Evolutionary conservation across 1,140 invertebrate genomes (phyloP).

Genomic region (Panagrolaimus sp.): DNA sequence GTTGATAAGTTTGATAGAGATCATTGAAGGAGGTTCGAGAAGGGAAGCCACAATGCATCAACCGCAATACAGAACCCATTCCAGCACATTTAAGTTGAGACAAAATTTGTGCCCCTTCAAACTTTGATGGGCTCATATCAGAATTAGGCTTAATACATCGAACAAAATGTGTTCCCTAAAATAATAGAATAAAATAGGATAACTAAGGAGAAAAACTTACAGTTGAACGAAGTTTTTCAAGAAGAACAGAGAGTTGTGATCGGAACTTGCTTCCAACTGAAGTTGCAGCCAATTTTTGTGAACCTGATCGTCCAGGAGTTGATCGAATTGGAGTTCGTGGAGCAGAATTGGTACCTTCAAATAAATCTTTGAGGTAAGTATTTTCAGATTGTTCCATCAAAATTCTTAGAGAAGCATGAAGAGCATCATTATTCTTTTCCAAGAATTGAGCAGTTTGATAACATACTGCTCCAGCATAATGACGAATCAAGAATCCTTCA

Average conservation of each 20-base stretch:
- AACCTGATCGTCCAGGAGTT: not conserved
- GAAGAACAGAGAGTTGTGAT: not conserved
- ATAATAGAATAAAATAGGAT: no score
- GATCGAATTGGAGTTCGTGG: not conserved
- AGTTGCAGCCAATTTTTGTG: constrained; percentile 1
- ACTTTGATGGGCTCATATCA: not conserved
- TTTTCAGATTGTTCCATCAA: constrained; percentile 67
- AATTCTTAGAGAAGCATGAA: constrained; percentile 85
- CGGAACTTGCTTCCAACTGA: constrained; percentile 1
- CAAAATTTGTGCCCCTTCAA: not conserved
- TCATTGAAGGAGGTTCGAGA: constrained; percentile 9
- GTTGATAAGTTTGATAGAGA: constrained; percentile 1
- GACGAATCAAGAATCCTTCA: constrained; percentile 88
- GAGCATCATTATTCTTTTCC: constrained; percentile 94
- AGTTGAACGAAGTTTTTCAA: constrained; percentile 8
- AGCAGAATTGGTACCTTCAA: not conserved
- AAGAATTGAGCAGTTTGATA: constrained; percentile 89
- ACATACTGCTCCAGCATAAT: constrained; percentile 94
- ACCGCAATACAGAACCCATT: not conserved
- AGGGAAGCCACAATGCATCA: constrained; percentile 19
- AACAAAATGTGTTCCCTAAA: not conserved
- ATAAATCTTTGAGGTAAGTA: not conserved
- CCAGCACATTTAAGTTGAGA: constrained; percentile 7
- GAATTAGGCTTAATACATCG: constrained; percentile 17
- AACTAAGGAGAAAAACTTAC: no score